Evolutionary conservation across 1,140 invertebrate species (phyloP).

Genomic region (Eciton burchellii): DNA sequence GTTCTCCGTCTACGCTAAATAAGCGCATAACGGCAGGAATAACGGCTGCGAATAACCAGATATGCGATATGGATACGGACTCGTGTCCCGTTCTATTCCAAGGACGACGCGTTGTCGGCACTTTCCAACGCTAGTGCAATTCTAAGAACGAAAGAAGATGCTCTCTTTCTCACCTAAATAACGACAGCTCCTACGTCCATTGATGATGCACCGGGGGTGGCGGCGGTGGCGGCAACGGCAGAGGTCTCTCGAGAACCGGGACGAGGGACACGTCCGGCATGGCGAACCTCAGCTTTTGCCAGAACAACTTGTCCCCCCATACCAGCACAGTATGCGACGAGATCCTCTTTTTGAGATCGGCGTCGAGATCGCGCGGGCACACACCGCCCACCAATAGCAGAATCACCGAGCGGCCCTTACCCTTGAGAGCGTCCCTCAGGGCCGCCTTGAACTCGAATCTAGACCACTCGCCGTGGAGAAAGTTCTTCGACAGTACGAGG

Average conservation of each 20-base stretch:
- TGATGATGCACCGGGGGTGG: constrained; percentile 83
- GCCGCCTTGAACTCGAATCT: constrained; percentile 97
- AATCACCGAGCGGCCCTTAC: constrained; percentile 92
- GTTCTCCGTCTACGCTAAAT: too few species aligned
- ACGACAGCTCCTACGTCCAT: constrained; percentile 85
- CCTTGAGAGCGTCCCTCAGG: constrained; percentile 95
- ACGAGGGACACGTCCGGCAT: constrained; percentile 90
- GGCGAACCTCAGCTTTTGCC: constrained; percentile 96
- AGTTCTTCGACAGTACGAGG: constrained; percentile 96
- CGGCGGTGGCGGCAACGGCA: constrained; percentile 85
- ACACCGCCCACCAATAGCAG: constrained; percentile 94
- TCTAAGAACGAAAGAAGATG: constrained; percentile 16
- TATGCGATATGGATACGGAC: neutral
- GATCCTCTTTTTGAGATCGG: constrained; percentile 94
- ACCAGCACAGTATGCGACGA: constrained; percentile 96
- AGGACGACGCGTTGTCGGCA: neutral
- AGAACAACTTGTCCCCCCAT: constrained; percentile 97
- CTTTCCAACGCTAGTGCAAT: neutral
- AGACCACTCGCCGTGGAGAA: constrained; percentile 97
- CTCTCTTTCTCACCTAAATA: constrained; percentile 66
- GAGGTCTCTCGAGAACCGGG: constrained; percentile 87
- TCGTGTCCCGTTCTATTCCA: neutral
- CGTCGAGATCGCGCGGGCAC: constrained; percentile 93
- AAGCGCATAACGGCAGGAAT: too few species aligned
- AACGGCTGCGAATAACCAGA: neutral